A percentile compares a stretch with the other conserved stretches of the same genome.
Conservation (phyloP, 2,113 vertebrate species). For the Rhizomys pruinosus region DNA sequence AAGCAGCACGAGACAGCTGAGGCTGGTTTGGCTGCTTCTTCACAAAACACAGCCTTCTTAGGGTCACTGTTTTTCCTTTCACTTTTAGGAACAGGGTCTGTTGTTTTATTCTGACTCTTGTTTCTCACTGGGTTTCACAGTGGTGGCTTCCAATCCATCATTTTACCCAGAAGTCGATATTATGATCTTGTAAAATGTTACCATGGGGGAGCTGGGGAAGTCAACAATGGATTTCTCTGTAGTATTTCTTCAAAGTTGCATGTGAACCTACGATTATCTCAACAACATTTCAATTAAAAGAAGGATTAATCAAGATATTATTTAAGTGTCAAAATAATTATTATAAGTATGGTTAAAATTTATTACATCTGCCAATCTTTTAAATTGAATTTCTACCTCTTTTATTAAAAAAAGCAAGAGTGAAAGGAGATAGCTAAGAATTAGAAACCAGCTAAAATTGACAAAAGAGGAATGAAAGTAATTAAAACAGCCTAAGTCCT, state of each 20-base stretch:
- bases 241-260: neutral
- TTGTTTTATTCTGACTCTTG: too few species aligned
- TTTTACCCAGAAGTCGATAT: neutral
- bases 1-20: neutral
- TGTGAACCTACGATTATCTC: neutral
- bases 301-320: neutral
- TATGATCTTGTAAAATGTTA: neutral
- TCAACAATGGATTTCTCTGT: neutral
- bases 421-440: neutral
- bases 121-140: neutral
- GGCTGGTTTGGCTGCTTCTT: neutral
- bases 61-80: too few species aligned
- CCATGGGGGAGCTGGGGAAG: neutral
- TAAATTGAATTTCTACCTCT: constrained; percentile 12
- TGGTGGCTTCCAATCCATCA: too few species aligned
- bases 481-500: neutral
- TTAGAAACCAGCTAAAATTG: constrained; percentile 45
- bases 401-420: neutral
- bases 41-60: neutral
- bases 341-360: neutral
- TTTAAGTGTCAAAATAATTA: constrained; percentile 37
- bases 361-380: neutral
- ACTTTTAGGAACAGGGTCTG: neutral
- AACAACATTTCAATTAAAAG: constrained; percentile 43
- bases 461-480: neutral